Evolutionary conservation across 2,113 vertebrate species (phyloP), one percentile per base, ranked within the genome.

Genomic region (Lamprotornis superbus): DNA sequence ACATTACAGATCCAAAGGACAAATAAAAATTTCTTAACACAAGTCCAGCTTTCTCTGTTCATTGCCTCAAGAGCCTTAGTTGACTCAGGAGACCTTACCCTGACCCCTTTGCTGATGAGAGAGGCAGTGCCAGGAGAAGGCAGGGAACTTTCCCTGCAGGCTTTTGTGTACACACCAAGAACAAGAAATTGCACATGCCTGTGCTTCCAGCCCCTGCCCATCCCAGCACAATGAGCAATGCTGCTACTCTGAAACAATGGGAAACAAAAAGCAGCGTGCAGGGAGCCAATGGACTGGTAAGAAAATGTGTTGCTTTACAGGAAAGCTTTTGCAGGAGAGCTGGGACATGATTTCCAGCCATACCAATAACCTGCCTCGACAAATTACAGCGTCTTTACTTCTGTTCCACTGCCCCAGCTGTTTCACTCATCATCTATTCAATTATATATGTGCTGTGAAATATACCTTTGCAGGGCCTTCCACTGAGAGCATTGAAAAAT

Each of bases 11-110:
- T 98, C 97, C 98, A 98, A 98, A 98, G 97, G 98, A 98, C 97
- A 98, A 97, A 98, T 98, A 98, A 98, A 98, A 98, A 97, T 98
- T 98, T 98, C 98, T 98, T 98, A 98, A 98, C 97, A 97, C 98
- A 97, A 87, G 39, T 42, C 10, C 25, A 20, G 35, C 87, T 94
- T 68, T 71, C 71, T 77, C 69, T 80, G 33, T 68, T 87, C 67
- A 20, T 52, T 85, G 33, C 61, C 83, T 64, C 12, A 9, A 57
- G 49, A 85, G 57, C 80, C 76, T 56, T 55, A 53, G 71, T 7
- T 60, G 55, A 88, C 81, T 76, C 61, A 2, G 23, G 80, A 86
- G 79, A 68, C 82, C 81, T 83, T 39, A 9, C n/a, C 63, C 60
- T n/a, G 31, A 83, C 28, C 70, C 25, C 37, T 64, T 47, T 2